Evolutionary conservation across 2,113 vertebrate genomes (phyloP).

Genomic region (Archilochus colubris): DNA sequence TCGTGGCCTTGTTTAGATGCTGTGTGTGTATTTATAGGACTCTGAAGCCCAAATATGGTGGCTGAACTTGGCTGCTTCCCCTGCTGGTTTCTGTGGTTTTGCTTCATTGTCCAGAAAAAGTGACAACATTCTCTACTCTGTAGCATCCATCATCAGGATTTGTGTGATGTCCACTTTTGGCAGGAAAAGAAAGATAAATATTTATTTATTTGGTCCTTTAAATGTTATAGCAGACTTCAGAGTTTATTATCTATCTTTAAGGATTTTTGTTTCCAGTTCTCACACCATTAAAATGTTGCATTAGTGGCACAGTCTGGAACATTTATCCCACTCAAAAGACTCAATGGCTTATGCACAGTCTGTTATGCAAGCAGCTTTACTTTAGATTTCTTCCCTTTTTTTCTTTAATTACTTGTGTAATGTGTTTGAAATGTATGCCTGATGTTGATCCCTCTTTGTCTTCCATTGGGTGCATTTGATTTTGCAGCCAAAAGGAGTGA

Average conservation of each 20-base stretch:
- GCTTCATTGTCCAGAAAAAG: background rate
- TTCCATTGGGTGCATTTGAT: background rate
- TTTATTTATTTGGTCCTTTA: background rate
- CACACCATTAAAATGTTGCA: background rate
- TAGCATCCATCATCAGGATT: background rate
- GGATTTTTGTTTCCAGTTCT: background rate
- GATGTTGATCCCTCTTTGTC: background rate
- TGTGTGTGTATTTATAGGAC: background rate
- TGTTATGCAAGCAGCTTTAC: background rate
- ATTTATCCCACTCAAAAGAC: background rate
- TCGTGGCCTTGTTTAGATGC: background rate
- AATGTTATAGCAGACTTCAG: background rate
- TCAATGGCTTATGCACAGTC: background rate
- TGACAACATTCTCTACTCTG: background rate
- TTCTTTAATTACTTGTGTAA: background rate
- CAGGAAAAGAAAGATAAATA: background rate
- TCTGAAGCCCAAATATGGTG: background rate
- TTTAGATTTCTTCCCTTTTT: slow-evolving; percentile 9
- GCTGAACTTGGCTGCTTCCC: background rate
- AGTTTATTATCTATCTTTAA: background rate
- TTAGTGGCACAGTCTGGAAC: background rate
- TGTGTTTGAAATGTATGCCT: background rate
- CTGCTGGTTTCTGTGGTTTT: slow-evolving; percentile 9
- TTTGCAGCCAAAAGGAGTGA: background rate
- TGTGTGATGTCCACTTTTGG: background rate